Conservation (phyloP, 2,113 vertebrate genomes). For the Eptatretus burgeri region DNA sequence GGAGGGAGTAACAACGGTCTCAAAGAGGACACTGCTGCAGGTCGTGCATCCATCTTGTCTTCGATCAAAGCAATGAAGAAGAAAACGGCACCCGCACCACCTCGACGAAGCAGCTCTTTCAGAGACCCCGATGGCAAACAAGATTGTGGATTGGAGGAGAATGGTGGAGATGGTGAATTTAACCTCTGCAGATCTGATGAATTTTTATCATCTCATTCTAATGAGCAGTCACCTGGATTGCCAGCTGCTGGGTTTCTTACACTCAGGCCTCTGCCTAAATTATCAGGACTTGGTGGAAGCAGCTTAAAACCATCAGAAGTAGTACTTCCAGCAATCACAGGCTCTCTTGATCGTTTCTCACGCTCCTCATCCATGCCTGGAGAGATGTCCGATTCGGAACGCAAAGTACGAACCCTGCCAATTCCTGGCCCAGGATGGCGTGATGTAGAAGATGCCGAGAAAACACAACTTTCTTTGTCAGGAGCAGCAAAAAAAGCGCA, state of each 20-base stretch:
- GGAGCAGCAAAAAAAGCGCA: conserved; percentile 5
- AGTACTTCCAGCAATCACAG: conserved; percentile 20
- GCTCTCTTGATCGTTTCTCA: conserved; percentile 28
- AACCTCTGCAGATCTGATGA: neutral
- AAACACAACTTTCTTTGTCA: neutral
- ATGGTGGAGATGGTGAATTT: conserved; percentile 14
- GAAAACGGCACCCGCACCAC: conserved; percentile 53
- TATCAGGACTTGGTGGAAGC: conserved; percentile 23
- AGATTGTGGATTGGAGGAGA: conserved; percentile 17
- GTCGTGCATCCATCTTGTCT: neutral
- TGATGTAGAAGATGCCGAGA: conserved; percentile 18
- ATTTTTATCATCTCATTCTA: neutral
- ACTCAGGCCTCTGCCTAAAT: conserved; percentile 11
- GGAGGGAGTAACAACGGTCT: neutral
- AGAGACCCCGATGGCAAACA: conserved; percentile 34
- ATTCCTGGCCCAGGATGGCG: conserved; percentile 55
- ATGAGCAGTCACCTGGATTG: conserved; percentile 17
- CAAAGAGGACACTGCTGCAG: neutral
- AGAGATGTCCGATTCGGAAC: conserved; percentile 31
- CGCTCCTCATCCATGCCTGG: conserved; percentile 41
- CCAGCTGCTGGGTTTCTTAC: conserved; percentile 20
- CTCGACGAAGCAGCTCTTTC: conserved; percentile 81
- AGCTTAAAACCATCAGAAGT: conserved; percentile 7
- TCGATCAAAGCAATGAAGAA: conserved; percentile 38
- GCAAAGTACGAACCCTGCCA: conserved; percentile 60